Evolutionary conservation across 53 echinoderm and acorn worm species (phyloP).

Genomic region (Temnopleurus reevesii): DNA sequence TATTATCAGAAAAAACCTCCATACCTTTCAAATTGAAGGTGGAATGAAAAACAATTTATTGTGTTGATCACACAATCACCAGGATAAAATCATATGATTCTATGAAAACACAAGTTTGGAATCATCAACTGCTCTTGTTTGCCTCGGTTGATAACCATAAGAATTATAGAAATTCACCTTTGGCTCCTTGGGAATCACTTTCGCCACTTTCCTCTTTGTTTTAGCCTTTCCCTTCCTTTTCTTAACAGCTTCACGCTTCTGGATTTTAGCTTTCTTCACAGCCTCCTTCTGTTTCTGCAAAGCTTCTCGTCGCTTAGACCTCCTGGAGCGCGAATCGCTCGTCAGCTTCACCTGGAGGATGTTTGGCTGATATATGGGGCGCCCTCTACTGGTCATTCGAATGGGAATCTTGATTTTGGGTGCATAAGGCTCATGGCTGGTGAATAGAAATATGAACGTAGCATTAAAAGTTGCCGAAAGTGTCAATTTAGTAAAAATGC

Average conservation of each 20-base stretch:
- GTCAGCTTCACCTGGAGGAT: conserved; percentile 54
- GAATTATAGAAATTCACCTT: no score
- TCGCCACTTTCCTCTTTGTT: conserved; percentile 18
- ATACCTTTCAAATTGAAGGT: no score
- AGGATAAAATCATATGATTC: no score
- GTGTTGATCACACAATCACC: no score
- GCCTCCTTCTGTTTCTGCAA: conserved; percentile 50
- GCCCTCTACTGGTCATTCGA: conserved; percentile 54
- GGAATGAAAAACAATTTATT: no score
- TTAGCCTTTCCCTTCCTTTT: neutral
- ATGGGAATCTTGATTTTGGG: conserved; percentile 42
- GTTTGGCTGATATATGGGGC: conserved; percentile 49
- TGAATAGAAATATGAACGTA: neutral
- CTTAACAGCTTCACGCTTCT: neutral
- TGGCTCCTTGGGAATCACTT: neutral
- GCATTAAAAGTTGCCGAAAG: no score
- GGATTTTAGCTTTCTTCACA: neutral
- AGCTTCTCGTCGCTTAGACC: neutral
- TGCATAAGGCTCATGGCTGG: neutral
- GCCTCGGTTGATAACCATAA: no score
- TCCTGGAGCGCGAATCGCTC: conserved; percentile 24
- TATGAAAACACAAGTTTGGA: no score
- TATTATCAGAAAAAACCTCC: no score
- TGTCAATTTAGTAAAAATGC: no score
- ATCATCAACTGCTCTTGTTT: no score